phyloP scores from a whole-genome alignment of 30 jellyfish, hydroid and myxozoan genomes.

The Hydractinia symbiolongicarpus region DNA sequence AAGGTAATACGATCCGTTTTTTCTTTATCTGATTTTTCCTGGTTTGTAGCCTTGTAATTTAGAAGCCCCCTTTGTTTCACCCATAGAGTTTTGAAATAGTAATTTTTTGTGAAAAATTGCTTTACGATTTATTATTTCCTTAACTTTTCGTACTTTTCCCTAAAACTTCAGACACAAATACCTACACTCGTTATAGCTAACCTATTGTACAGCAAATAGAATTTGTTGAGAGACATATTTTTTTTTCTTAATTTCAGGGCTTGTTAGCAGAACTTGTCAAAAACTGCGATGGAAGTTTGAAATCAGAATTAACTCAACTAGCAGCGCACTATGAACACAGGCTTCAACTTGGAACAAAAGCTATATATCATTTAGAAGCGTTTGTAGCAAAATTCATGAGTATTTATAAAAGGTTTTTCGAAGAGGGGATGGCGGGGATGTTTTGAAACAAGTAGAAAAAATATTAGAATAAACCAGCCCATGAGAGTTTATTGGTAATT shows the following conservation, averaged over 20 bases:
- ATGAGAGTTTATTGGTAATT: too few relatives aligned
- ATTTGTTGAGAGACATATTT: too few relatives aligned
- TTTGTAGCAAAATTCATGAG: slow-evolving; percentile 97
- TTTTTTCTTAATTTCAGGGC: slow-evolving; percentile 40
- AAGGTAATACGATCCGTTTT: slow-evolving; percentile 41
- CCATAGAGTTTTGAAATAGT: not conserved
- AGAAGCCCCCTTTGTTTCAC: not conserved
- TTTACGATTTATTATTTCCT: too few relatives aligned
- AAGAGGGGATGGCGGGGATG: slow-evolving; percentile 92
- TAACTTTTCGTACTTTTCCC: too few relatives aligned
- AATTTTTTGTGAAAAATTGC: not conserved
- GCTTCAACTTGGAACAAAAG: slow-evolving; percentile 88
- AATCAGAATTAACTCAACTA: slow-evolving; percentile 74
- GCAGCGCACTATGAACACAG: slow-evolving; percentile 95
- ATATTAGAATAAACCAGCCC: not conserved
- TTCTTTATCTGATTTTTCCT: not conserved
- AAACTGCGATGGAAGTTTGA: slow-evolving; percentile 87
- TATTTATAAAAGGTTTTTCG: slow-evolving; percentile 75
- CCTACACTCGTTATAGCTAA: too few relatives aligned
- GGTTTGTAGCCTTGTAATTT: too few relatives aligned
- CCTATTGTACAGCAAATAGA: too few relatives aligned
- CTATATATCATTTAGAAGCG: slow-evolving; percentile 96
- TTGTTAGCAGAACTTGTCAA: slow-evolving; percentile 60
- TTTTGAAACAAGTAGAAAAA: slow-evolving; percentile 26
- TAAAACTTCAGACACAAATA: too few relatives aligned